Percentiles rank a stretch among this genome's conserved stretches.
Conservation (phyloP, 2,797 vertebrate species). For the Tenualosa thibaudeaui region DNA sequence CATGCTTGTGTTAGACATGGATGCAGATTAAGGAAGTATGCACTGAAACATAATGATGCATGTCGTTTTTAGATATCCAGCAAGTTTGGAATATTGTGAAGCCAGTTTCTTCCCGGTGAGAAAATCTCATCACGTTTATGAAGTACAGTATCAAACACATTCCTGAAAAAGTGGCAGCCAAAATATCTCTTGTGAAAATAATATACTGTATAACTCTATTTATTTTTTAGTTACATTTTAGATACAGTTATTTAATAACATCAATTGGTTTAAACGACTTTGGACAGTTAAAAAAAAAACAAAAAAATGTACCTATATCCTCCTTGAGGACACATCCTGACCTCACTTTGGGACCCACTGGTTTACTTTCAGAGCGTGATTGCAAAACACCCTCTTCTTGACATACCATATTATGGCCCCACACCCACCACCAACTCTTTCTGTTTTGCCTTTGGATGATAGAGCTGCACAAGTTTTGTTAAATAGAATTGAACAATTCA, state of each 20-base stretch:
- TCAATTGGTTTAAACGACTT: not conserved
- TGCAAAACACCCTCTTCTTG: not conserved
- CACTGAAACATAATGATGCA: not conserved
- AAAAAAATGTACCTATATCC: too few relatives aligned
- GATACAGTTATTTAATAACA: not conserved
- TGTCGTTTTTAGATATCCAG: not conserved
- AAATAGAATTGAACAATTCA: not conserved
- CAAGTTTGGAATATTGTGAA: not conserved
- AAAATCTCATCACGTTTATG: not conserved
- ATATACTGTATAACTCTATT: not conserved
- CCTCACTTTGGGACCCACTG: not conserved
- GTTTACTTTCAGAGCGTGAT: not conserved
- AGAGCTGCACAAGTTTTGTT: not conserved
- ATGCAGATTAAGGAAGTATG: not conserved
- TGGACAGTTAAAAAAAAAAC: too few relatives aligned
- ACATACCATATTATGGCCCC: not conserved
- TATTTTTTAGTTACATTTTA: not conserved
- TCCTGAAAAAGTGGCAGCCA: not conserved
- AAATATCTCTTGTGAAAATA: slow-evolving; percentile 1
- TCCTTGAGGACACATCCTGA: too few relatives aligned
- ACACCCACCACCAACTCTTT: not conserved
- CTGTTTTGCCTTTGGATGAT: not conserved
- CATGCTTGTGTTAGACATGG: not conserved
- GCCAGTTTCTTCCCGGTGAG: not conserved
- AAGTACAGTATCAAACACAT: not conserved